phyloP scores from a whole-genome alignment of 2,888 invertebrate species.

The Pterostichus madidus region DNA sequence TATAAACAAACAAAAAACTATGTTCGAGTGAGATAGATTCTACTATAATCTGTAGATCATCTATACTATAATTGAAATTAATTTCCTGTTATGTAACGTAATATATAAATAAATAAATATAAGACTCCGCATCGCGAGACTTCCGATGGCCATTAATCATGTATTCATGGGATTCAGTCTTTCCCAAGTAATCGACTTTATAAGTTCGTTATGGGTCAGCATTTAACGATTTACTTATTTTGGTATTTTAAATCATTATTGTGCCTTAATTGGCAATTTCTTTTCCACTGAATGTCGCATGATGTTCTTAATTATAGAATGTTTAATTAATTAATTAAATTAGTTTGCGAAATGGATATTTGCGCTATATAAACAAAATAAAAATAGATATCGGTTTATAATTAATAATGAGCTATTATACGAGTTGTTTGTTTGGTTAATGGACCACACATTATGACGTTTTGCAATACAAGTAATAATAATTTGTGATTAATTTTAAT shows the following conservation, averaged over 20 bases:
- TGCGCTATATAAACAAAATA: not conserved
- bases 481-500: slow-evolving; percentile 49
- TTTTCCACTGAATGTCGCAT: slow-evolving; percentile 25
- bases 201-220: slow-evolving; percentile 39
- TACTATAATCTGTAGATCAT: too few species aligned
- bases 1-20: too few species aligned
- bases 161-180: not conserved
- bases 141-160: too few species aligned
- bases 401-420: slow-evolving; percentile 36
- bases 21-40: too few species aligned
- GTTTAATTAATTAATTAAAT: slow-evolving; percentile 31
- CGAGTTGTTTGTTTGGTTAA: slow-evolving; percentile 6
- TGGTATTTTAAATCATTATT: slow-evolving; percentile 9
- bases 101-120: too few species aligned
- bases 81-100: too few species aligned
- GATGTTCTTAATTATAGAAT: slow-evolving; percentile 13
- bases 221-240: slow-evolving; percentile 36
- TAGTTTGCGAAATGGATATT: slow-evolving; percentile 39
- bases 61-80: too few species aligned
- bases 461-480: slow-evolving; percentile 32
- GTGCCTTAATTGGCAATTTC: slow-evolving; percentile 30
- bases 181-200: not conserved
- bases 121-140: too few species aligned
- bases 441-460: slow-evolving; percentile 47
- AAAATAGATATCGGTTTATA: slow-evolving; percentile 27